These are phyloP conservation scores for Typhlichthys eigenmanni DNA, from an alignment of 2,797 vertebrate genomes.

Conservation along the genomic window DNA sequence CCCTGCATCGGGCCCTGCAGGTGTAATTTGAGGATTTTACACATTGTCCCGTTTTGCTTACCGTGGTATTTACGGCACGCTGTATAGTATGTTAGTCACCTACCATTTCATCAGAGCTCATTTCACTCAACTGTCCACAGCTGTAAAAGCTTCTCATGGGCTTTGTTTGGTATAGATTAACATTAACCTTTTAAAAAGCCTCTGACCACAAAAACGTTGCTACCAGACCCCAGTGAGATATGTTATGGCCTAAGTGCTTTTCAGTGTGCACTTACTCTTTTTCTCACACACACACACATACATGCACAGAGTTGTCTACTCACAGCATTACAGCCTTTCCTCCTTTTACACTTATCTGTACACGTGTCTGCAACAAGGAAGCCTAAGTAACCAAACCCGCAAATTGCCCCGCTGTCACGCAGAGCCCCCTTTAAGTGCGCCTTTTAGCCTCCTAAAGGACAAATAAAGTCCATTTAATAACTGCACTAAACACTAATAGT, in stretches of 20 bases:
- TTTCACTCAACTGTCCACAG: conserved; percentile 76
- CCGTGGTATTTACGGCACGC: conserved; percentile 71
- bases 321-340: conserved; percentile 71
- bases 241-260: conserved; percentile 84
- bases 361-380: conserved; percentile 66
- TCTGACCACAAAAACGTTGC: conserved; percentile 80
- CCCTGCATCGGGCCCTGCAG: background rate
- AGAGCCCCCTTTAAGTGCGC: conserved; percentile 78
- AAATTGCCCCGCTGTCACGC: conserved; percentile 82
- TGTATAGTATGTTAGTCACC: conserved; percentile 70
- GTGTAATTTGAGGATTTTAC: conserved; percentile 50
- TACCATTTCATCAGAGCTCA: conserved; percentile 78
- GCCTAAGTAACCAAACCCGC: conserved; percentile 80
- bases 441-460: conserved; percentile 86
- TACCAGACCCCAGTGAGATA: conserved; percentile 81
- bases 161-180: conserved; percentile 84
- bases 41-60: conserved; percentile 62
- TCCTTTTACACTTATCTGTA: conserved; percentile 79
- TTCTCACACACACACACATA: conserved; percentile 24
- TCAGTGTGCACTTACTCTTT: conserved; percentile 71
- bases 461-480: conserved; percentile 89
- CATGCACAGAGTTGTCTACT: conserved; percentile 46
- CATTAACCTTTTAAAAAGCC: conserved; percentile 85
- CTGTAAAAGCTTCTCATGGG: conserved; percentile 81
- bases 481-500: conserved; percentile 85